Evolutionary conservation across 2,888 invertebrate species (phyloP), one percentile per base, ranked within the genome.

Genomic region (Cheilosia scutellata): DNA sequence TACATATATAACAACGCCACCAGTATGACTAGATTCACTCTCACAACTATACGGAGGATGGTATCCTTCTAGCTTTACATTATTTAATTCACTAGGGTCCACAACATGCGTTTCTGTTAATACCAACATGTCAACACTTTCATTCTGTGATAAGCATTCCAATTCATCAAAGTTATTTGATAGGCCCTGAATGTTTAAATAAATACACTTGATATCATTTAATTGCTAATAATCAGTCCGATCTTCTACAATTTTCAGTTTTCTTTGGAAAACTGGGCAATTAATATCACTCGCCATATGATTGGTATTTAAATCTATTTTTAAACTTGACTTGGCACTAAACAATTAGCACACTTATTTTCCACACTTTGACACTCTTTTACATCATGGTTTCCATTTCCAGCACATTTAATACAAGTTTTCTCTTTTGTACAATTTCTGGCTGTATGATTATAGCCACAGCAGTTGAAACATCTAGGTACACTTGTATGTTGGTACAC

Each of bases 401-500:
- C 60, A n/a, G n/a, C 29, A 44, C 60, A 62, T 62, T 44, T 62
- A 62, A 44, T n/a, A 42, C 63, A 63, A 20, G 13, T 33, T 63
- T 63, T 47, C 20, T 33, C 2, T 33, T 20, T 49, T 9, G 49
- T 33, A 33, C 49, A 63, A 2, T 63, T 63, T 49, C 31, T 49
- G 1, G 63, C 31, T 49, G 20, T 3, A 33, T 63, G 63, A 49
- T 33, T n/a, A n/a, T n/a, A n/a, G n/a, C n/a, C n/a, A 49, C 62
- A 63, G 4, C 62, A 63, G n/a, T 63, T 63, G 9, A 16, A 63
- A 63, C 47, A 63, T 33, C 62, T 20, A 20, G 20, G 20, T 20
- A 20, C 20, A 20, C 20, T 20, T 20, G 20, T 20, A 20, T 20
- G 20, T 20, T 63, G 31, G 31, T 63, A 51, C 13, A 49, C 65